Evolutionary conservation across 2,888 invertebrate species (phyloP), one percentile per base, ranked within the genome.

Genomic region (Dasysyrphus albostriatus): DNA sequence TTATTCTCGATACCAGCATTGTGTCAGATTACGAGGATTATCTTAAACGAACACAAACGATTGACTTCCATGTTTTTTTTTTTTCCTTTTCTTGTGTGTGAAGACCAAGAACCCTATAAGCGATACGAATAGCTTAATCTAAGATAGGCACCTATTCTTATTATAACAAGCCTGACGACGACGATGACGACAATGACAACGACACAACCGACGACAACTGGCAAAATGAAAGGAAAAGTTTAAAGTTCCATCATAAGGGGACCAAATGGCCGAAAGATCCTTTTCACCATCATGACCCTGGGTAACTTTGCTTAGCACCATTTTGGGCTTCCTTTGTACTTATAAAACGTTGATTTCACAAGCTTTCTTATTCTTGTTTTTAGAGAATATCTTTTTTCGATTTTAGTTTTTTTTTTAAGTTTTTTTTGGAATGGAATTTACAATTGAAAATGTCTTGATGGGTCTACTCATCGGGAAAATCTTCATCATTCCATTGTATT

Each of bases 21-120:
- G 83, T 88, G 76, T 83, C 69, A 79, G 88, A 88, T 88, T 88
- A 88, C 83, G 42, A 72, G 76, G 88, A 83, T 83, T 88, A 88
- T 83, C 88, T 83, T 88, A 83, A 88, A 79, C 69, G 88, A 83
- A 80, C 79, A 83, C 75, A 79, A 87, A 78, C 78, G 82, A 78
- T 63, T 78, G 74, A 83, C 83, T 61, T 83, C 65, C 73, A 82
- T 82, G 70, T 74, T 74, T 4, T 32, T 44, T 14, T 42, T 44
- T 63, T 63, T 16, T 29, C 12, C 4, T 16, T 39, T 39, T 61
- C 19, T 32, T 37, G 29, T 19, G 44, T 56, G 3, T 29, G 29
- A 42, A 32, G 12, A 37, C 29, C 51, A 14, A 24, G 8, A 49
- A 54, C n/a, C 32, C 32, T 32, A 32, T 32, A 16, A 58, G 19